Base-by-base conservation (phyloP, 2,888 invertebrate species). In the Cremastinae sp. region DNA sequence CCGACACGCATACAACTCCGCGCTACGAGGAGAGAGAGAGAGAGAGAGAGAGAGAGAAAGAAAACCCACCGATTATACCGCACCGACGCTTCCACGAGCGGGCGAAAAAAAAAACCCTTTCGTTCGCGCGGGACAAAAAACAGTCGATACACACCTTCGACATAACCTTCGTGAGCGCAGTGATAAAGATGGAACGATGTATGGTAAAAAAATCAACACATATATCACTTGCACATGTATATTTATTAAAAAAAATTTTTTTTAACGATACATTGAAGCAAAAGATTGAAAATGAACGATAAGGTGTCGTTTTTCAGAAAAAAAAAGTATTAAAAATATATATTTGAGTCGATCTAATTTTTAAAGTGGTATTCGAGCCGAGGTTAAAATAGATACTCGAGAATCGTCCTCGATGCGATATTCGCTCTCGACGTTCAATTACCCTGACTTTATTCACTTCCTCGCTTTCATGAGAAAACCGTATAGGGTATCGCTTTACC, bases 401-500 rank as follows among this genome's bases (percentile, higher is more conserved):
- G 34, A 12, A 41, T 58, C 51, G 59, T 22, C 51, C n/a, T 41
- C 66, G 20, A 58, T 58, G 45, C 54, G 36, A 56, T 56, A 58
- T 41, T n/a, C 10, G 18, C 12, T 10, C 16, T 41, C 43, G 43
- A 34, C 58, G 41, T 16, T 36, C 54, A 22, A 9, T 9, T 38
- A 51, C 10, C 47, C 3, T 7, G 41, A 41, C 53, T 41, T 58
- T 20, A 18, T 43, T 43, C 51, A 28, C 58, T 18, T 49, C 34
- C 64, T 16, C 28, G 14, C 28, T 62, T 53, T 36, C 43, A 45
- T 43, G 69, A 45, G 28, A 34, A 61, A 49, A 59, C 51, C 41
- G n/a, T 28, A 59, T 18, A 41, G 18, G 38, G 45, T 69, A 69
- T 70, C 53, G 53, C 28, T 69, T 69, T 51, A 68, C 51, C 2